Conservation (phyloP, 2,888 invertebrate genomes). For the Tipula lateralis region DNA sequence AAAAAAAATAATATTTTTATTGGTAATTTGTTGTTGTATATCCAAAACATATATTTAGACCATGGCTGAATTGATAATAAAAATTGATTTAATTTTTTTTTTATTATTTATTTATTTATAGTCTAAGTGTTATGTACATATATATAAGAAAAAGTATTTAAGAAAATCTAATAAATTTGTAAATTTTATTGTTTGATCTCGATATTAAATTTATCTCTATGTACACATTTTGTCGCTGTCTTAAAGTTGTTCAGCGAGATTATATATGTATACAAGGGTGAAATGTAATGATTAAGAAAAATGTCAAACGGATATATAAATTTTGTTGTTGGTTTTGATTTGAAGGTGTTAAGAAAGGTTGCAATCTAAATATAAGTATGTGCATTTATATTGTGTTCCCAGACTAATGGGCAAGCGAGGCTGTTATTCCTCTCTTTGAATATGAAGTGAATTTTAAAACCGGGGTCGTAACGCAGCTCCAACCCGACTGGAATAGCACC, state of each 20-base stretch:
- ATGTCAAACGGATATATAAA: not conserved
- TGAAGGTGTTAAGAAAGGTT: not conserved
- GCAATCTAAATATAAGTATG: not conserved
- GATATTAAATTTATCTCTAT: not conserved
- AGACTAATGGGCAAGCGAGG: too few species aligned
- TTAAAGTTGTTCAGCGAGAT: not conserved
- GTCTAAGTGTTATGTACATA: not conserved
- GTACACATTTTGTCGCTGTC: not conserved
- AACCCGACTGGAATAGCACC: too few species aligned
- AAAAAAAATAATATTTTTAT: not conserved
- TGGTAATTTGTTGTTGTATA: not conserved
- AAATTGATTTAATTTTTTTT: not conserved
- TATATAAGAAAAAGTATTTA: not conserved
- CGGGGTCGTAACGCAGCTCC: too few species aligned
- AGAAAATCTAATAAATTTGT: conserved; percentile 1
- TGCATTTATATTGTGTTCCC: too few species aligned
- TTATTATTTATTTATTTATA: not conserved
- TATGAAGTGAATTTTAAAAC: too few species aligned
- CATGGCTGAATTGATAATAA: conserved; percentile 29
- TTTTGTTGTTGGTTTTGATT: not conserved
- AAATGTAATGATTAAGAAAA: not conserved
- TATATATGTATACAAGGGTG: not conserved
- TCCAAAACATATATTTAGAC: conserved; percentile 27
- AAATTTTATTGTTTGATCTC: conserved; percentile 24
- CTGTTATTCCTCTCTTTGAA: too few species aligned